phyloP scores from a whole-genome alignment of 2,797 vertebrate genomes.

The Mus caroli region DNA sequence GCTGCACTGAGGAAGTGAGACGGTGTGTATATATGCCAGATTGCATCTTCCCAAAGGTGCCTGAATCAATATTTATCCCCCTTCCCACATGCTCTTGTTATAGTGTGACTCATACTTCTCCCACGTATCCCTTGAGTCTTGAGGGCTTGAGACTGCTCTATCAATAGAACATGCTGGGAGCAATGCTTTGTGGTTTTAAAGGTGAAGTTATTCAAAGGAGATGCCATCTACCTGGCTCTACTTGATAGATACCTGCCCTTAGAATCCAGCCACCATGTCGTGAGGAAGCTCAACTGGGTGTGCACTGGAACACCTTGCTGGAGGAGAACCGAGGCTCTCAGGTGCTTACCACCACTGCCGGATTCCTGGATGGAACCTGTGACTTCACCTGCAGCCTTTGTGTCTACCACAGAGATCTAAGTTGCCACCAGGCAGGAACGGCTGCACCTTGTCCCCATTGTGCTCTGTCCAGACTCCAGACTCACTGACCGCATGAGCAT shows the following conservation, averaged over 20 bases:
- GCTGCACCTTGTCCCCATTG: background rate
- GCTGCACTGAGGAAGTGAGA: background rate
- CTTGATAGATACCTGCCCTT: background rate
- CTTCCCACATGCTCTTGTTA: background rate
- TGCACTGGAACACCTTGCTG: accelerated
- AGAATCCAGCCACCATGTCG: background rate
- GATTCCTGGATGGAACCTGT: background rate
- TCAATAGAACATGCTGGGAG: background rate
- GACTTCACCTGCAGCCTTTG: background rate
- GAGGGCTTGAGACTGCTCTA: background rate
- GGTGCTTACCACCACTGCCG: accelerated
- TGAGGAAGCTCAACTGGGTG: background rate
- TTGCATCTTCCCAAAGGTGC: background rate
- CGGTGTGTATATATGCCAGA: background rate
- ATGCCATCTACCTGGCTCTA: background rate
- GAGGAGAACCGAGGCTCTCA: background rate
- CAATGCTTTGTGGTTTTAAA: background rate
- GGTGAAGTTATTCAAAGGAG: background rate
- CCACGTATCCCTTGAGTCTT: background rate
- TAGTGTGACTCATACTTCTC: background rate
- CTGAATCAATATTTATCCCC: background rate
- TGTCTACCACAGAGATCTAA: background rate
- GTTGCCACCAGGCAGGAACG: background rate
- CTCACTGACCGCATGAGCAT: background rate
- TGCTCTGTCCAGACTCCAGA: background rate